Percentiles rank a stretch among this genome's conserved stretches.
Evolutionary conservation across 2,888 invertebrate genomes (phyloP).

Genomic region (Ochropleura leucogaster): DNA sequence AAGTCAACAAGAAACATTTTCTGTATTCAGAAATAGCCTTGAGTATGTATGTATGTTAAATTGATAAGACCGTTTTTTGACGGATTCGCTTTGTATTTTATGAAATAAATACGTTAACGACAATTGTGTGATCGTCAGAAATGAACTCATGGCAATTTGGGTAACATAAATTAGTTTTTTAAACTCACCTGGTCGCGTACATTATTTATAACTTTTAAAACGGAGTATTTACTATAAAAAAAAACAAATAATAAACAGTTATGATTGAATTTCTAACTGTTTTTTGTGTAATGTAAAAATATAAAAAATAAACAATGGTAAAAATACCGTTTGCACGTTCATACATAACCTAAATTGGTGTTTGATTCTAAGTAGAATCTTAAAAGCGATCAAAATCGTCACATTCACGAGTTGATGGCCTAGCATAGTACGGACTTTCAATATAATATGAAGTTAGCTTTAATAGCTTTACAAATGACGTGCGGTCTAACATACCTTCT

Average conservation of each 20-base stretch:
- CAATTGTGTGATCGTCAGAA: not conserved
- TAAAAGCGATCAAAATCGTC: not conserved
- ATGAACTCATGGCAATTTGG: not conserved
- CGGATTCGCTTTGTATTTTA: not conserved
- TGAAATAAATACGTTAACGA: not conserved
- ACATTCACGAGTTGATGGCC: not conserved
- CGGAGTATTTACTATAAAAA: no score
- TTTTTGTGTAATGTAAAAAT: no score
- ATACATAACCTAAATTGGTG: not conserved
- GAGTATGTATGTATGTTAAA: conserved; percentile 18
- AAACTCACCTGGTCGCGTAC: no score
- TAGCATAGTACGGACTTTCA: not conserved
- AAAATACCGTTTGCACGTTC: no score
- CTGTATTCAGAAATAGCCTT: conserved; percentile 6
- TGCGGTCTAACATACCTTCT: not conserved
- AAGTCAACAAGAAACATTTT: conserved; percentile 21
- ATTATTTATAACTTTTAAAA: no score
- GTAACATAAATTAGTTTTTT: no score
- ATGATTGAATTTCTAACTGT: no score
- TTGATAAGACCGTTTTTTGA: not conserved
- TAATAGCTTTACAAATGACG: not conserved
- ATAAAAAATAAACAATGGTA: no score
- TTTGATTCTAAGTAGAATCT: not conserved
- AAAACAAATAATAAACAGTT: no score
- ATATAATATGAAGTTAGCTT: not conserved